phyloP scores from a whole-genome alignment of 2,888 invertebrate species.

The Pyrgus malvae region DNA sequence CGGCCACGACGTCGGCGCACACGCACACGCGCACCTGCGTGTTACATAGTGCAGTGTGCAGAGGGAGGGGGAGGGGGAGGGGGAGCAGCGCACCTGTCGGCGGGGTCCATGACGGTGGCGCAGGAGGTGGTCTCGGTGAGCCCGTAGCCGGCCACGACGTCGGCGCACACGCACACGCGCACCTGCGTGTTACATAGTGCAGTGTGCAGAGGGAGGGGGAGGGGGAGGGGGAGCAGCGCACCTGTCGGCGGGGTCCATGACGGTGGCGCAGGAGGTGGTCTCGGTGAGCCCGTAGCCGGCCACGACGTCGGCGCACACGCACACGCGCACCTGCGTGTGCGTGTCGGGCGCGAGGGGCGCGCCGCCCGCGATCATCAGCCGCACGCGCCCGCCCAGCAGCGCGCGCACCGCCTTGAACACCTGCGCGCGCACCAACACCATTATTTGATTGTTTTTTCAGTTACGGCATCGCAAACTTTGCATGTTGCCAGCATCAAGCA shows the following conservation, averaged over 20 bases:
- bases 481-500: no score
- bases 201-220: neutral
- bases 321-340: conserved; percentile 91
- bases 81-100: conserved; percentile 81
- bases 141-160: conserved; percentile 96
- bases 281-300: conserved; percentile 99
- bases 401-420: conserved; percentile 79
- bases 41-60: no score
- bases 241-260: conserved; percentile 86
- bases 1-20: no score
- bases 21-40: no score
- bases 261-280: conserved; percentile 96
- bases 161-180: conserved; percentile 90
- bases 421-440: conserved; percentile 41
- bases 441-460: no score
- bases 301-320: conserved; percentile 93
- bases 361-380: conserved; percentile 95
- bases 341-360: conserved; percentile 98
- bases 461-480: no score
- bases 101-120: conserved; percentile 90
- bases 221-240: no score
- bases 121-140: conserved; percentile 98
- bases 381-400: conserved; percentile 93
- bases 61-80: no score
- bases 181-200: no score